Conservation (phyloP, 1,140 invertebrate species). For the Drosophila virilis region DNA sequence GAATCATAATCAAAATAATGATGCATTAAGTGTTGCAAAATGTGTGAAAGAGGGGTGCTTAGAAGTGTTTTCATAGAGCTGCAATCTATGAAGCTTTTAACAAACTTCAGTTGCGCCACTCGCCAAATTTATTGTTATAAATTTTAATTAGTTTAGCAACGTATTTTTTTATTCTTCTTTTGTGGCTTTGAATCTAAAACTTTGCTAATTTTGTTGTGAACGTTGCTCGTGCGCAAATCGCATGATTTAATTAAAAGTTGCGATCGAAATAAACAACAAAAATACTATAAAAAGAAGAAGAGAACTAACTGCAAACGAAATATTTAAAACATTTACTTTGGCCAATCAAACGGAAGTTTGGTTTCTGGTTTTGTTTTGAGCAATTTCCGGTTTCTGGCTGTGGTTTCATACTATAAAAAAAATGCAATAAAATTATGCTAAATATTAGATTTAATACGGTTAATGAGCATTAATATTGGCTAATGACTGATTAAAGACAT, state of each 20-base stretch:
- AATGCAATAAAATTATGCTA: conserved; percentile 4
- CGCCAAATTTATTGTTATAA: conserved; percentile 38
- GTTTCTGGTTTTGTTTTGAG: conserved; percentile 45
- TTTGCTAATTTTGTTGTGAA: conserved; percentile 46
- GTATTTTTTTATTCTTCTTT: conserved; percentile 16
- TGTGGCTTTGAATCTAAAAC: conserved; percentile 19
- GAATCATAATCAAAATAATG: not conserved
- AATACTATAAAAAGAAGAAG: conserved; percentile 17
- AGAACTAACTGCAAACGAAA: conserved; percentile 15
- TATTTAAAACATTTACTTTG: conserved; percentile 34
- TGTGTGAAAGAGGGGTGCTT: not conserved
- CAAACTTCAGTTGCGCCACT: conserved; percentile 19
- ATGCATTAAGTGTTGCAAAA: not conserved
- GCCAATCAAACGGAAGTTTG: conserved; percentile 74
- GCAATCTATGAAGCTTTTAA: not conserved
- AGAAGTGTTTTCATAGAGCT: not conserved
- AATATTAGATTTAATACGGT: conserved; percentile 7
- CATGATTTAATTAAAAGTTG: conserved; percentile 60
- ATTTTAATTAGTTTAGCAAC: conserved; percentile 64
- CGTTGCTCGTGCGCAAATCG: conserved; percentile 38
- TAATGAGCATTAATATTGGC: conserved; percentile 36
- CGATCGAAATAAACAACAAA: conserved; percentile 28
- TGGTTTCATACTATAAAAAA: not conserved
- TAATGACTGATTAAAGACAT: conserved; percentile 31
- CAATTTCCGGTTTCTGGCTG: conserved; percentile 68